Percentiles rank a stretch among this genome's conserved stretches.
These are phyloP conservation scores for Latrodectus elegans DNA, from an alignment of 2,888 invertebrate species.

Conservation along the genomic window DNA sequence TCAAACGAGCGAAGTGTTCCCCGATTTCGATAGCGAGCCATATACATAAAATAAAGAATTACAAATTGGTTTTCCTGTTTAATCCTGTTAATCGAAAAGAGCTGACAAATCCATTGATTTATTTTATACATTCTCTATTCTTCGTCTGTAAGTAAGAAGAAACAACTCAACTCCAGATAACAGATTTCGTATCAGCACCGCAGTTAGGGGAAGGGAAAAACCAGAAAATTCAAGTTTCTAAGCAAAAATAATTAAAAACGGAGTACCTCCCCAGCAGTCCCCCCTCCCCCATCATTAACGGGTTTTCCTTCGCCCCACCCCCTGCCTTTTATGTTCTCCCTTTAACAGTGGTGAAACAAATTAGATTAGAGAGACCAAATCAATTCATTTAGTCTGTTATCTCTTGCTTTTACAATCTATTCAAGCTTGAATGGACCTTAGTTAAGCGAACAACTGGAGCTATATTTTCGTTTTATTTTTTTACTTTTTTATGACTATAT, in stretches of 20 bases:
- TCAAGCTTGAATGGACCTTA: slow-evolving; percentile 33
- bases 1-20: too few species aligned
- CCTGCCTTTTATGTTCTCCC: not conserved
- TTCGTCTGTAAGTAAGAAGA: slow-evolving; percentile 3
- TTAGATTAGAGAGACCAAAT: slow-evolving; percentile 56
- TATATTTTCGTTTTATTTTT: slow-evolving; percentile 9
- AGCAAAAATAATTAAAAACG: slow-evolving; percentile 58
- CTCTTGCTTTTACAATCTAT: slow-evolving; percentile 52
- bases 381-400: slow-evolving; percentile 63
- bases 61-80: slow-evolving; percentile 2
- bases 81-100: slow-evolving; percentile 29
- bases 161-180: slow-evolving; percentile 25
- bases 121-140: not conserved
- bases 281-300: slow-evolving; percentile 30
- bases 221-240: slow-evolving; percentile 10
- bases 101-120: slow-evolving; percentile 30
- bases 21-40: too few species aligned
- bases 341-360: slow-evolving; percentile 37
- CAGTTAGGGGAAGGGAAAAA: slow-evolving; percentile 37
- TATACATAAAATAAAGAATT: not conserved
- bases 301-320: slow-evolving; percentile 13
- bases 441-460: not conserved
- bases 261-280: not conserved
- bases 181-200: slow-evolving; percentile 36
- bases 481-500: not conserved